These are phyloP conservation scores for Centropyge bicolor DNA, from an alignment of 2,797 vertebrate genomes.

Conservation along the genomic window DNA sequence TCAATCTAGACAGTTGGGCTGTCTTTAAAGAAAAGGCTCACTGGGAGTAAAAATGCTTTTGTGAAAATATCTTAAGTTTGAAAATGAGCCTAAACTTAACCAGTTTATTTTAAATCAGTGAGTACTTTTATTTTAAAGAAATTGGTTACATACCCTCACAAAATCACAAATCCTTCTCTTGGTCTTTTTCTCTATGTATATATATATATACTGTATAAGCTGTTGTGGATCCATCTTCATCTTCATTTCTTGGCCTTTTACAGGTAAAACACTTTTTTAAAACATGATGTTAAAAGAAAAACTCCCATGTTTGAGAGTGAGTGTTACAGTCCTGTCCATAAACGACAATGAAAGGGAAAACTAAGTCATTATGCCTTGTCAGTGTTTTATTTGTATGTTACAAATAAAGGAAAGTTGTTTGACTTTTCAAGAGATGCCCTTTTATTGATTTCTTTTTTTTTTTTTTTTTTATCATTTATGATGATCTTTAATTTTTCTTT, in stretches of 20 bases:
- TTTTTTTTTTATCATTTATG: not conserved
- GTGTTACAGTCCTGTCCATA: slow-evolving; percentile 79
- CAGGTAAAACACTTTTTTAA: slow-evolving; percentile 77
- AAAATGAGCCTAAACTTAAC: slow-evolving; percentile 51
- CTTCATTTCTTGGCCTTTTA: slow-evolving; percentile 81
- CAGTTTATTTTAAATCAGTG: slow-evolving; percentile 59
- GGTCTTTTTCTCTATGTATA: slow-evolving; percentile 61
- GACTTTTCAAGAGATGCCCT: slow-evolving; percentile 72
- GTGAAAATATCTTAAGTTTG: slow-evolving; percentile 47
- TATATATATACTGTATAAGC: slow-evolving; percentile 73
- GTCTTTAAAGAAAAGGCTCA: slow-evolving; percentile 25
- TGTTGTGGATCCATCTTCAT: slow-evolving; percentile 75
- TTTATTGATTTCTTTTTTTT: too few species aligned
- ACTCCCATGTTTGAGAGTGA: slow-evolving; percentile 76
- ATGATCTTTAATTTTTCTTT: not conserved
- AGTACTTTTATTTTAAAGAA: slow-evolving; percentile 57
- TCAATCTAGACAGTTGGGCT: slow-evolving; percentile 47
- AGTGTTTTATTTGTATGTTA: slow-evolving; percentile 91
- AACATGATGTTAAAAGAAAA: slow-evolving; percentile 68
- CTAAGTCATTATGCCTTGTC: slow-evolving; percentile 86
- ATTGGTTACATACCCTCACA: slow-evolving; percentile 42
- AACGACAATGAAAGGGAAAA: slow-evolving; percentile 83
- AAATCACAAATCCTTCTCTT: slow-evolving; percentile 58
- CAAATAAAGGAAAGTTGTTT: slow-evolving; percentile 91
- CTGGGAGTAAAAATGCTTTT: slow-evolving; percentile 30